Evolutionary conservation across 2,113 vertebrate genomes (phyloP).

Genomic region (Nothoprocta pentlandii): DNA sequence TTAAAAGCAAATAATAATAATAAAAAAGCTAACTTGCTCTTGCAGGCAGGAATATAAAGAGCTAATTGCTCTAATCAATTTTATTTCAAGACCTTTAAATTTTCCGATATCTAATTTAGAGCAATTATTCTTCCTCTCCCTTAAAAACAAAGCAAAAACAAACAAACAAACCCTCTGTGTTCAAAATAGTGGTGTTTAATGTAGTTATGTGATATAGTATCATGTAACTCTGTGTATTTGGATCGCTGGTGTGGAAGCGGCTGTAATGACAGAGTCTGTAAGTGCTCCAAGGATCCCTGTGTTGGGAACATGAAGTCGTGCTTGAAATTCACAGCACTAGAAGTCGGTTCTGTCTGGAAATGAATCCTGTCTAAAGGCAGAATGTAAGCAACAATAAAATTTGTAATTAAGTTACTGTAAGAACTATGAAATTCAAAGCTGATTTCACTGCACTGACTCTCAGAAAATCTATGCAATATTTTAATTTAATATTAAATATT

Average conservation of each 20-base stretch:
- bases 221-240: not conserved
- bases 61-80: not conserved
- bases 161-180: not conserved
- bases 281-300: not conserved
- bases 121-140: not conserved
- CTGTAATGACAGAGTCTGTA: not conserved
- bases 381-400: not conserved
- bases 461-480: not conserved
- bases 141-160: not conserved
- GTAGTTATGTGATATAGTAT: fast-evolving
- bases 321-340: fast-evolving
- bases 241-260: not conserved
- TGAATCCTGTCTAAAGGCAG: not conserved
- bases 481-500: not conserved
- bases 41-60: not conserved
- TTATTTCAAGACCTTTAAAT: not conserved
- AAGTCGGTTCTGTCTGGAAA: not conserved
- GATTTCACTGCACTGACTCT: not conserved
- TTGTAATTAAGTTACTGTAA: not conserved
- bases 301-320: not conserved
- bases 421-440: not conserved
- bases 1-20: not conserved
- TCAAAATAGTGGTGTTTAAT: not conserved
- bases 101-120: not conserved
- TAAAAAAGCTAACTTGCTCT: not conserved